Conservation (phyloP, 92 coral and sea anemone species). For the Muricea muricata region DNA sequence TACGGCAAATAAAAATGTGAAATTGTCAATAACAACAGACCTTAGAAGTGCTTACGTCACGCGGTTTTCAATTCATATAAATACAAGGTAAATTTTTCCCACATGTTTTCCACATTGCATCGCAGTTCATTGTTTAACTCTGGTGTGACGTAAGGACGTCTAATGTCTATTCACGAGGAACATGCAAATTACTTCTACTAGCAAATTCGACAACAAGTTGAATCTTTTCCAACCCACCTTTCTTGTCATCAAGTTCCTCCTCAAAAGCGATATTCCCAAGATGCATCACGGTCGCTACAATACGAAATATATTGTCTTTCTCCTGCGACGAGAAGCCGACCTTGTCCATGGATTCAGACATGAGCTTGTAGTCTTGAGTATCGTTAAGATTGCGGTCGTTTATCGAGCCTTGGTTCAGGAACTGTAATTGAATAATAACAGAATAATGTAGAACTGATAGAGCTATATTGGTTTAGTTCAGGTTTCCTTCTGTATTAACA, state of each 20-base stretch:
- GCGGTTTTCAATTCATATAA: too few relatives aligned
- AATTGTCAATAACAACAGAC: too few relatives aligned
- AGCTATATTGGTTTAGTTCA: too few relatives aligned
- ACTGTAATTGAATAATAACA: conserved; percentile 52
- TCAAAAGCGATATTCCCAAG: conserved; percentile 93
- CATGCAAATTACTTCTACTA: too few relatives aligned
- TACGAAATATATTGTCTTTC: conserved; percentile 89
- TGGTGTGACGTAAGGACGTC: too few relatives aligned
- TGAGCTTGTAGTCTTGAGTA: conserved; percentile 75
- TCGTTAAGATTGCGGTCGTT: conserved; percentile 82
- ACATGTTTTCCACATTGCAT: background rate
- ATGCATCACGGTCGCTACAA: conserved; percentile 95
- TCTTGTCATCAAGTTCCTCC: conserved; percentile 79
- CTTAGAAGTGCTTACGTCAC: too few relatives aligned
- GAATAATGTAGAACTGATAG: too few relatives aligned
- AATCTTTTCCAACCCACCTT: background rate
- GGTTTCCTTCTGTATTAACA: too few relatives aligned
- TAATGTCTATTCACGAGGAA: background rate
- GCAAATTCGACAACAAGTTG: too few relatives aligned
- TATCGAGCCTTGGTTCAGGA: conserved; percentile 92
- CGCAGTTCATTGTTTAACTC: too few relatives aligned
- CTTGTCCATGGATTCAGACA: conserved; percentile 96
- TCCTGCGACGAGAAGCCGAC: conserved; percentile 94
- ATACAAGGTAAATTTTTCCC: background rate
- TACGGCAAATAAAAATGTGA: conserved; percentile 16